phyloP scores from a whole-genome alignment of 1,140 invertebrate genomes.

The Maniola jurtina region DNA sequence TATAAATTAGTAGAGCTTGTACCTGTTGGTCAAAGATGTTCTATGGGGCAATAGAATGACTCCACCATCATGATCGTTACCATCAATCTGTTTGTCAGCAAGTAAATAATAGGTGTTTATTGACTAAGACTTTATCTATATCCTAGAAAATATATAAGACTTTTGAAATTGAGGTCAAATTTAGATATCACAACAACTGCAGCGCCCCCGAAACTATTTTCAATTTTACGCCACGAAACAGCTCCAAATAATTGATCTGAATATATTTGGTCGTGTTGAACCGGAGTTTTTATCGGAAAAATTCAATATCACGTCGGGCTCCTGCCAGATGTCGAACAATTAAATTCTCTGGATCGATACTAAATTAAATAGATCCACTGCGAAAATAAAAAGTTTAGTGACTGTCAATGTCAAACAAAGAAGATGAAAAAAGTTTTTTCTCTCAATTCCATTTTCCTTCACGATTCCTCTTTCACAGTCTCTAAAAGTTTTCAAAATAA shows the following conservation, averaged over 20 bases:
- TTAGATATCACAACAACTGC: slow-evolving; percentile 10
- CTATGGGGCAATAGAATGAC: too few species aligned
- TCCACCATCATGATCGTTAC: too few species aligned
- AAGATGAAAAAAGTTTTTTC: slow-evolving; percentile 79
- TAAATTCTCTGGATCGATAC: slow-evolving; percentile 65
- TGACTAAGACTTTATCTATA: too few species aligned
- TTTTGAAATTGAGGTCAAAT: too few species aligned
- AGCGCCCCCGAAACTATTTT: slow-evolving; percentile 10
- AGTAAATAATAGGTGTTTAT: too few species aligned
- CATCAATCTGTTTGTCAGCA: too few species aligned
- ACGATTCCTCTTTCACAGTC: slow-evolving; percentile 74
- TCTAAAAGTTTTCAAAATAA: slow-evolving; percentile 78
- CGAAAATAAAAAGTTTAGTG: slow-evolving; percentile 74
- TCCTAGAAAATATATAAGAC: too few species aligned
- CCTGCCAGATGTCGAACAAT: slow-evolving; percentile 63
- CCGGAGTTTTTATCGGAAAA: slow-evolving; percentile 41
- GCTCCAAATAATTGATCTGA: slow-evolving; percentile 20
- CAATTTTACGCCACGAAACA: slow-evolving; percentile 26
- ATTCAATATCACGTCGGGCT: slow-evolving; percentile 56
- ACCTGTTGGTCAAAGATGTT: too few species aligned
- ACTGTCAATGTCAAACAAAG: slow-evolving; percentile 79
- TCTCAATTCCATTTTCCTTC: slow-evolving; percentile 75
- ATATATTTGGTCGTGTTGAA: slow-evolving; percentile 34
- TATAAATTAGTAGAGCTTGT: too few species aligned
- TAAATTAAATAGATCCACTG: slow-evolving; percentile 76